Conservation (phyloP, 2,113 vertebrate genomes). For the Caloenas nicobarica region DNA sequence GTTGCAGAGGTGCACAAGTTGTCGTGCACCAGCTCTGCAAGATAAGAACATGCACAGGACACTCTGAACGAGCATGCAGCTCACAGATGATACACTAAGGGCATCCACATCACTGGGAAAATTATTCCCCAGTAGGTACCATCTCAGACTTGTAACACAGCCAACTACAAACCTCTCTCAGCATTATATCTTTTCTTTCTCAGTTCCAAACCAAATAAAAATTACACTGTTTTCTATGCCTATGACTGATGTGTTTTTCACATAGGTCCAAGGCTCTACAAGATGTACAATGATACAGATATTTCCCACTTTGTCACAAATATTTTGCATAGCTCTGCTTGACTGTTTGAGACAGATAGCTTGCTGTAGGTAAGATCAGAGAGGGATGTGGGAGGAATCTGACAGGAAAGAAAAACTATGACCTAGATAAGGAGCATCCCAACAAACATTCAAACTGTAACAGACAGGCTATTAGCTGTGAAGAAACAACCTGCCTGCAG, state of each 20-base stretch:
- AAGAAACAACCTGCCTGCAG: conserved; percentile 12
- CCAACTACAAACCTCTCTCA: background rate
- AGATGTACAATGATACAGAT: too few relatives aligned
- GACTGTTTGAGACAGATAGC: background rate
- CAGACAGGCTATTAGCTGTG: background rate
- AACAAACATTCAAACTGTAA: background rate
- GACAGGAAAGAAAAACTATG: conserved; percentile 4
- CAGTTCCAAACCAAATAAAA: background rate
- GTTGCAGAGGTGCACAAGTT: background rate
- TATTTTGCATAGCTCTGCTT: background rate
- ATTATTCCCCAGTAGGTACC: background rate
- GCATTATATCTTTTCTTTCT: background rate
- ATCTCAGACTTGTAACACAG: background rate
- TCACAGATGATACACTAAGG: background rate
- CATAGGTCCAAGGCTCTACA: rapidly evolving
- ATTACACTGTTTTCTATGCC: background rate
- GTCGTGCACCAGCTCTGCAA: background rate
- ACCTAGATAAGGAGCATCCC: background rate
- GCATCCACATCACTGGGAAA: background rate
- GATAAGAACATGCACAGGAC: background rate
- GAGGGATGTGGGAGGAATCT: background rate
- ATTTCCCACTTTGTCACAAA: too few relatives aligned
- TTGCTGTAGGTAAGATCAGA: conserved; percentile 18
- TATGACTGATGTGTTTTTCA: background rate
- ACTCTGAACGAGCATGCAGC: background rate